phyloP scores from a whole-genome alignment of 2,888 invertebrate species.

The Aplocera efformata region DNA sequence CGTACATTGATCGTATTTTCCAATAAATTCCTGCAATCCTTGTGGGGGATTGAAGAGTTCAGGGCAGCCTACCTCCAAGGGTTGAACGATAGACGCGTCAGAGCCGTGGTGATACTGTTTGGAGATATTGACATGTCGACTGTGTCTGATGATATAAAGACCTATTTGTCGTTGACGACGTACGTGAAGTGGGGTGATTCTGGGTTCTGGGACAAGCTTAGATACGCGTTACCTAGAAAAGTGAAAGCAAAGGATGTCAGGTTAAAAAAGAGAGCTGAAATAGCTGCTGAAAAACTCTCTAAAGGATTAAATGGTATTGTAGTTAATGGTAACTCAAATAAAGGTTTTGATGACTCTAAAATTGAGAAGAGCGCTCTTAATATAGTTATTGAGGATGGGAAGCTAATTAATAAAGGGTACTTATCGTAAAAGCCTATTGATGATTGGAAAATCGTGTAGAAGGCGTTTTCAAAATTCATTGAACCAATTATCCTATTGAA shows the following conservation, averaged over 20 bases:
- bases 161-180: slow-evolving; percentile 87
- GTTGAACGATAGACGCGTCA: slow-evolving; percentile 73
- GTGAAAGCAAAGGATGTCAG: slow-evolving; percentile 2
- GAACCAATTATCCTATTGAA: too few species aligned
- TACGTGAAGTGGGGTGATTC: slow-evolving; percentile 90
- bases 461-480: not conserved
- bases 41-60: slow-evolving; percentile 83
- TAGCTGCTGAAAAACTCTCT: not conserved
- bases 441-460: too few species aligned
- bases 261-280: not conserved
- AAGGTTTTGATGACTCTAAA: not conserved
- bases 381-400: slow-evolving; percentile 5
- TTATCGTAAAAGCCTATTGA: not conserved
- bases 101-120: slow-evolving; percentile 85
- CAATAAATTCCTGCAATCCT: slow-evolving; percentile 36
- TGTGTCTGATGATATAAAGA: slow-evolving; percentile 67
- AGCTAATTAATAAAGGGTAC: slow-evolving; percentile 7
- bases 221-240: slow-evolving; percentile 82
- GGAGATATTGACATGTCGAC: slow-evolving; percentile 75
- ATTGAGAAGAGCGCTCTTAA: not conserved
- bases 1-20: slow-evolving; percentile 38
- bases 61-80: slow-evolving; percentile 74
- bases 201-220: slow-evolving; percentile 88
- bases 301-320: too few species aligned
- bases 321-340: too few species aligned